Evolutionary conservation across 1,140 invertebrate species (phyloP), one percentile per base, ranked within the genome.

Genomic region (Drosophila nebulosa): DNA sequence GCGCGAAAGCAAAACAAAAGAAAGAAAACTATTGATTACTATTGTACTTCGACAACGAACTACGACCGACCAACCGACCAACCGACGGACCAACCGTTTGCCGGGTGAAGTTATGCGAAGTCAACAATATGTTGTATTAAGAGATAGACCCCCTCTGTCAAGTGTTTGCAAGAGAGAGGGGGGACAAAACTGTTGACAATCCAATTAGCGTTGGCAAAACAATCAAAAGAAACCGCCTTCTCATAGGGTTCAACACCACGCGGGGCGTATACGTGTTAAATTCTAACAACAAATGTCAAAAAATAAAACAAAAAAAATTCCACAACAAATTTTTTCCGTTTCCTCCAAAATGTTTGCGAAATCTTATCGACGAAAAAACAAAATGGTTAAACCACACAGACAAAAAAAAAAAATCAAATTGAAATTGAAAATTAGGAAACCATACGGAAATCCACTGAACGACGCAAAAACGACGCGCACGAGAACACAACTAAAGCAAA

Each of bases 401-500:
- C 69, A 46, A 18, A 16, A 42, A 42, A 32, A 58, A 53, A 50
- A 50, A 9, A 42, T 51, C 56, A 68, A 24, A 55, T 56, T 50
- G 69, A 76, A 80, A 35, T n/a, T 26, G 62, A 32, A 32, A 64
- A 58, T 39, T 64, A 58, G 52, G 18, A 52, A 57, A 65, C 18
- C 18, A 64, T 66, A 61, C 61, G 46, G 46, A 51, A 68, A 64
- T 27, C 7, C 56, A 39, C 57, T 10, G 36, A 26, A 27, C 71
- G 71, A 68, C 56, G 59, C 63, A 24, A 39, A 57, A 39, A 26
- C 74, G 79, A 83, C 72, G 67, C 70, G 79, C 72, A 71, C 78
- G 74, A 67, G 74, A 78, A 88, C 83, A 78, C 81, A 85, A 86
- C 78, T 74, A 75, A 74, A 66, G 71, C 75, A 81, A 68, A 86